Conservation (phyloP, 2,888 invertebrate genomes). For the Xanthia togata region DNA sequence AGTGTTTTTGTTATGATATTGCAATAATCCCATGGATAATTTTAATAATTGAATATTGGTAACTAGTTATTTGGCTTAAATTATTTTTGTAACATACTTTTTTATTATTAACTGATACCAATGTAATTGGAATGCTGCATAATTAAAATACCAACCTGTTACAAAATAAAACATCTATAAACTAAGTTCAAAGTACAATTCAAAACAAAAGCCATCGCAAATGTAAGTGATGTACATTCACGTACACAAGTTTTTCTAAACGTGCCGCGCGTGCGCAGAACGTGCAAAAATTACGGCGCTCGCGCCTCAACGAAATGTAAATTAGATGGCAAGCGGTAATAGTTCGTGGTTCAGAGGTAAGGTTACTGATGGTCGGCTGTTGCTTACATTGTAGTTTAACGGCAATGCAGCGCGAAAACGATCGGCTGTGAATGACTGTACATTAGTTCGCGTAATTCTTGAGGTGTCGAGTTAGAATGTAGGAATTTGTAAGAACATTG, state of each 20-base stretch:
- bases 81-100: conserved; percentile 1
- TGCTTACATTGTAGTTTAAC: conserved; percentile 61
- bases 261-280: conserved; percentile 71
- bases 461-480: conserved; percentile 46
- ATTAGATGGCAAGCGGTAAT: conserved; percentile 73
- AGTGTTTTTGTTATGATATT: too few relatives aligned
- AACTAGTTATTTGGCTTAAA: not conserved
- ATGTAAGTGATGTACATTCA: conserved; percentile 52
- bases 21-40: too few relatives aligned
- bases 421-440: conserved; percentile 63
- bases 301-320: conserved; percentile 78
- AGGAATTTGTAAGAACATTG: conserved; percentile 20
- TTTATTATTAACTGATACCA: not conserved
- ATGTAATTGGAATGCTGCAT: not conserved
- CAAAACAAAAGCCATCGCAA: conserved; percentile 24
- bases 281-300: conserved; percentile 79
- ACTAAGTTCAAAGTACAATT: conserved; percentile 26
- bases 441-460: conserved; percentile 61
- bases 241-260: conserved; percentile 55
- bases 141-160: not conserved
- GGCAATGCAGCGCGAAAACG: conserved; percentile 57
- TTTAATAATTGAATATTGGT: too few relatives aligned
- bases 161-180: not conserved
- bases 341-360: conserved; percentile 73
- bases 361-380: conserved; percentile 62